Conservation (phyloP, 1,140 invertebrate genomes). For the Solenopsis fugax region DNA sequence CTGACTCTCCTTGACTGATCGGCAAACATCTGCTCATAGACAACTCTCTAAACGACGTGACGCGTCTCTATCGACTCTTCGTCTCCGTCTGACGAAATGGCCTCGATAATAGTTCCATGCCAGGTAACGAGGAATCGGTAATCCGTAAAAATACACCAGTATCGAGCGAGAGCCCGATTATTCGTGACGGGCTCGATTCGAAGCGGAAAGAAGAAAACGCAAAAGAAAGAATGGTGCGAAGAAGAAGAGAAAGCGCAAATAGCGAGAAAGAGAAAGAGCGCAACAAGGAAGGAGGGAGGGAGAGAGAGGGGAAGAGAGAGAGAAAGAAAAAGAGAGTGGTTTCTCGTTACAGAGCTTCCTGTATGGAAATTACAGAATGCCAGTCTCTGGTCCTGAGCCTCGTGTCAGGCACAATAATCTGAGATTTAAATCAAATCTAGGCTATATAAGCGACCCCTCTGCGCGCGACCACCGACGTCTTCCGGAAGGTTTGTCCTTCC, state of each 20-base stretch:
- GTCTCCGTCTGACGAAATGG: background rate
- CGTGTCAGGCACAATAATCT: constrained; percentile 79
- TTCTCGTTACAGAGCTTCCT: constrained; percentile 85
- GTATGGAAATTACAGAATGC: constrained; percentile 83
- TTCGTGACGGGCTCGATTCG: constrained; percentile 37
- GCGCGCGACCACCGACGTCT: constrained; percentile 52
- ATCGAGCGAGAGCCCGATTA: constrained; percentile 61
- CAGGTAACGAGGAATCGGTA: constrained; percentile 71
- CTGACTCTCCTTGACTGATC: constrained; percentile 10
- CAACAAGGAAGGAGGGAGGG: background rate
- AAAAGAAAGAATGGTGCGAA: constrained; percentile 38
- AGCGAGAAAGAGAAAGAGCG: constrained; percentile 33
- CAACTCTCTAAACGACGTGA: constrained; percentile 6
- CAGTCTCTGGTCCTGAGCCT: constrained; percentile 71
- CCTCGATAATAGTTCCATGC: constrained; percentile 13
- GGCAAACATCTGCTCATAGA: background rate
- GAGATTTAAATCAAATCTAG: constrained; percentile 82
- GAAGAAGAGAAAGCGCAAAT: constrained; percentile 20
- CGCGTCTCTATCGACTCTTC: background rate
- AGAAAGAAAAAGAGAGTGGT: constrained; percentile 69
- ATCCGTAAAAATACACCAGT: constrained; percentile 64
- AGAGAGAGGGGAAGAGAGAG: constrained; percentile 36
- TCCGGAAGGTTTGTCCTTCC: constrained; percentile 65
- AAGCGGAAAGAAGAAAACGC: constrained; percentile 16
- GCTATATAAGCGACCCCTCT: constrained; percentile 72